Evolutionary conservation across 1,140 invertebrate species (phyloP), one percentile per base, ranked within the genome.

Genomic region (Lutraria rhynchaena): DNA sequence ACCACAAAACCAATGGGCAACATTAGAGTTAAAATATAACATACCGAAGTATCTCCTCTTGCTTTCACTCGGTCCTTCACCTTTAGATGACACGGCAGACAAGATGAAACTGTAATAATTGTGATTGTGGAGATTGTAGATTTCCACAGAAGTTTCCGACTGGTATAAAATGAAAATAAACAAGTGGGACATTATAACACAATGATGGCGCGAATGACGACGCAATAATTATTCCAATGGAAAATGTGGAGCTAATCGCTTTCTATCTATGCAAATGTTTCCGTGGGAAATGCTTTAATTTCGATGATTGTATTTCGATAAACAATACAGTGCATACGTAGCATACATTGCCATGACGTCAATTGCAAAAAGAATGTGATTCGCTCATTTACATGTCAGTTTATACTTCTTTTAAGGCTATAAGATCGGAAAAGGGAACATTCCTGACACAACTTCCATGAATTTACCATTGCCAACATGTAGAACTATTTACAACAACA

Each of bases 61-160:
- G 22, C 46, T 44, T 27, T 57, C 75, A 51, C 24, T 27, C 29
- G 63, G 44, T 53, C 75, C 75, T 29, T 51, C 46, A n/a, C 75
- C 75, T 22, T 58, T 58, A 15, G 11, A 33, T 9, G 75, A 65
- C 29, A 55, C 75, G 7, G 75, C 75, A 77, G 35, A 67, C 19
- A 77, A 49, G 19, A 53, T 46, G 44, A 77, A 77, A 41, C 75
- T 77, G n/a, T 77, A 77, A 15, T 37, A 19, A 27, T 77, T 77
- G 49, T 77, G 75, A 44, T 77, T 77, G 46, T 77, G 60, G 0
- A 77, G n/a, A 31, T 60, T 24, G 5, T 15, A 1, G n/a, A 75
- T 51, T 19, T 13, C 57, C 0, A 75, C 31, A 1, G 24, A 44
- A 1, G 71, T 75, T 19, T 44, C 24, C 0, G 71, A 44, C 57